Conservation (phyloP, 2,888 invertebrate species). For the Luperina testacea region DNA sequence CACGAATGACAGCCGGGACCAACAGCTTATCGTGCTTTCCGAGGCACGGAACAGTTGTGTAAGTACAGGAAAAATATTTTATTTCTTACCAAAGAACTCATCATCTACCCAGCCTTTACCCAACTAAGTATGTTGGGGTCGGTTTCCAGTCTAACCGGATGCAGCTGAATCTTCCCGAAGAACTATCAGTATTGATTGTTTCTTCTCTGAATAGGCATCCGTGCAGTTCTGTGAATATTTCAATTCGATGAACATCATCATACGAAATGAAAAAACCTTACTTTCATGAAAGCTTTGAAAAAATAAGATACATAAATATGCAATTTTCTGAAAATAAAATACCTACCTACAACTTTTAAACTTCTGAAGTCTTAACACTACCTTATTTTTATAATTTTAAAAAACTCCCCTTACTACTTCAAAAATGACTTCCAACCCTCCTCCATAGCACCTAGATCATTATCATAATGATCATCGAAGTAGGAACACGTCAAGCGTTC, state of each 20-base stretch:
- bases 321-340: not conserved
- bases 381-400: not conserved
- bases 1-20: no score
- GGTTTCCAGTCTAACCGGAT: not conserved
- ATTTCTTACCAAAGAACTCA: no score
- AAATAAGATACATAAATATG: not conserved
- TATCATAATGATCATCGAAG: conserved; percentile 15
- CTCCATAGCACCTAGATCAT: not conserved
- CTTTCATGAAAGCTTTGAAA: not conserved
- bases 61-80: no score
- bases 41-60: no score
- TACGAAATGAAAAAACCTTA: not conserved
- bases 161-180: not conserved
- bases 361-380: not conserved
- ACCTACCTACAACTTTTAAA: not conserved
- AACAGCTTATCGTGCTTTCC: no score
- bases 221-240: not conserved
- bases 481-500: not conserved
- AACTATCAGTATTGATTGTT: no score
- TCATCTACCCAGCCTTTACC: no score
- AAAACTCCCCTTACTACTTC: not conserved
- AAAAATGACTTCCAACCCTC: not conserved
- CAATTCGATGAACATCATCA: not conserved
- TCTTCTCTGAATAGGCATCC: not conserved
- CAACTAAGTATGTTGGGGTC: not conserved